A percentile compares a stretch with the other conserved stretches of the same genome.
These are phyloP conservation scores for Dasyurus viverrinus DNA, from an alignment of 2,113 vertebrate species.

Conservation along the genomic window DNA sequence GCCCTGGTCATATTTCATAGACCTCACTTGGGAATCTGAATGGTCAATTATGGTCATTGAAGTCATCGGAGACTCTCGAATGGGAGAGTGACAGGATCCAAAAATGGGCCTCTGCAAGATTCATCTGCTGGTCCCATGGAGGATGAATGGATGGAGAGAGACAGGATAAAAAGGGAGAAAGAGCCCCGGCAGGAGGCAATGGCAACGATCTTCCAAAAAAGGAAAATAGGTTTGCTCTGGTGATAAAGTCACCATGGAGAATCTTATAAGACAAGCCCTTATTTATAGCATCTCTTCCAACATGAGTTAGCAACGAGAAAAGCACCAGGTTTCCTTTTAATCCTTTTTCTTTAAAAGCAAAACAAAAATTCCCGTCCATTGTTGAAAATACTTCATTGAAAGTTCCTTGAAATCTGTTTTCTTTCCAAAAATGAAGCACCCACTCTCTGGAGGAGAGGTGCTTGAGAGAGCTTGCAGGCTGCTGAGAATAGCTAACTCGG, in stretches of 20 bases:
- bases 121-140: not conserved
- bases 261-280: conserved; percentile 44
- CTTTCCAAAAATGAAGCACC: conserved; percentile 48
- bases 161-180: not conserved
- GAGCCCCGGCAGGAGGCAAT: not conserved
- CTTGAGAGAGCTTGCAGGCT: conserved; percentile 50
- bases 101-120: not conserved
- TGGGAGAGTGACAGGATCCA: not conserved
- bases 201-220: not conserved
- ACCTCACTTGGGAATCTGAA: not conserved
- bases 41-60: not conserved
- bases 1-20: too few relatives aligned
- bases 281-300: not conserved
- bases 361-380: not conserved
- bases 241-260: conserved; percentile 19
- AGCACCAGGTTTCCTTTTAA: conserved; percentile 1
- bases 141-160: not conserved
- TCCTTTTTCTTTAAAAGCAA: conserved; percentile 19
- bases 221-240: not conserved
- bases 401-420: conserved; percentile 39
- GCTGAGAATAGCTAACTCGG: conserved; percentile 62
- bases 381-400: not conserved
- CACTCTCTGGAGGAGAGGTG: not conserved
- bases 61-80: not conserved
- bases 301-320: conserved; percentile 22